Evolutionary conservation across 1,140 invertebrate species (phyloP).

Genomic region (Aphaenogaster rudis): DNA sequence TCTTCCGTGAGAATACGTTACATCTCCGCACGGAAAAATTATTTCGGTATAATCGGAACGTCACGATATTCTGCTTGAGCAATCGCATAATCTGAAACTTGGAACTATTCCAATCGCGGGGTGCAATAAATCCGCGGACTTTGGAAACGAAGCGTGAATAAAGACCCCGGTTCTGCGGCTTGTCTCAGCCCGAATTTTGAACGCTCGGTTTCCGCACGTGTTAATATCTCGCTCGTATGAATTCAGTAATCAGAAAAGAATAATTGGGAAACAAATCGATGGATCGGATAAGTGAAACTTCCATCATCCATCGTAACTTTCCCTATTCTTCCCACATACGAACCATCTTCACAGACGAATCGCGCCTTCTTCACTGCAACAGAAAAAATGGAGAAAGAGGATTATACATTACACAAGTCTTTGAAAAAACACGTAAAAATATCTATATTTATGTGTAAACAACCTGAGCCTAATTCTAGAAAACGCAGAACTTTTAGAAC

Average conservation of each 20-base stretch:
- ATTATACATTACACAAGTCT: conserved; percentile 2
- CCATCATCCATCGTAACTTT: not conserved
- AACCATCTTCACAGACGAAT: conserved; percentile 83
- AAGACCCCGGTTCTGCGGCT: conserved; percentile 35
- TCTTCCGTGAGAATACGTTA: conserved; percentile 14
- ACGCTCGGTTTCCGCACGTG: not conserved
- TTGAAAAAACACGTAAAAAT: not conserved
- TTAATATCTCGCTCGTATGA: conserved; percentile 53
- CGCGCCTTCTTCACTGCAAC: conserved; percentile 85
- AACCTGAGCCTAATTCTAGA: conserved; percentile 9
- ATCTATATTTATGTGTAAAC: not conserved
- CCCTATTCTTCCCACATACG: conserved; percentile 60
- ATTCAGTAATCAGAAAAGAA: not conserved
- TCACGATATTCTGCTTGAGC: conserved; percentile 68
- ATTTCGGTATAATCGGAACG: conserved; percentile 64
- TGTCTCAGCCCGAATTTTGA: conserved; percentile 47
- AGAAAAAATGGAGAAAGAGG: conserved; percentile 66
- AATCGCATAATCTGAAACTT: conserved; percentile 68
- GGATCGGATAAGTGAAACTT: not conserved
- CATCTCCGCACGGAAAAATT: conserved; percentile 61
- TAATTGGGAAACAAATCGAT: conserved; percentile 17
- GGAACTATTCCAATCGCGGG: conserved; percentile 67
- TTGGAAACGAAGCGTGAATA: conserved; percentile 69
- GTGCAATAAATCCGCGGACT: conserved; percentile 65
- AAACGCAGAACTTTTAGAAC: not conserved